A percentile compares a stretch with the other conserved stretches of the same genome.
Conservation (phyloP, 2,888 invertebrate species). For the Graphium colonna region DNA sequence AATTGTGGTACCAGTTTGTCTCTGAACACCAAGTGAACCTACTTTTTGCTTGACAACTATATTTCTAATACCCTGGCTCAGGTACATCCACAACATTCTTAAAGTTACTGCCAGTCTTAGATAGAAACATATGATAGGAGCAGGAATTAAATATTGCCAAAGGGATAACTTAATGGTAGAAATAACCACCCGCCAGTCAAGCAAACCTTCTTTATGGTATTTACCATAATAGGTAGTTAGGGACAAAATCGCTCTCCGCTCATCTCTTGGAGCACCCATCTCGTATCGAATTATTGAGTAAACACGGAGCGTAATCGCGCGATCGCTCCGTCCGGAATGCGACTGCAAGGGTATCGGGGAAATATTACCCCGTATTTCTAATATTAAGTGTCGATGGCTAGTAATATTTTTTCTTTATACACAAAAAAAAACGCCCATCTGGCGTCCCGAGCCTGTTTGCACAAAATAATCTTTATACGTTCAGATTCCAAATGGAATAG, state of each 20-base stretch:
- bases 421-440: conserved; percentile 25
- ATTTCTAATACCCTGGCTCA: no score
- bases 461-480: conserved; percentile 12
- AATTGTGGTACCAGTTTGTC: no score
- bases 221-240: no score
- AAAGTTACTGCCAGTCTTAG: no score
- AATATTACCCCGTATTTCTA: conserved; percentile 62
- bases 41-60: no score
- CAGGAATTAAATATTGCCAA: no score
- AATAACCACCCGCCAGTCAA: no score
- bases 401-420: conserved; percentile 35
- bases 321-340: conserved; percentile 67
- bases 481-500: conserved; percentile 18
- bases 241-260: conserved; percentile 34
- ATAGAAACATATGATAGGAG: no score
- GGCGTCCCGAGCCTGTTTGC: conserved; percentile 25
- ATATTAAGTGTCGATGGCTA: conserved; percentile 55
- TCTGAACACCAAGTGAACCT: no score
- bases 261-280: conserved; percentile 37
- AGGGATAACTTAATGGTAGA: no score
- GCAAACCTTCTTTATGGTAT: no score
- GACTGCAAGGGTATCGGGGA: conserved; percentile 62
- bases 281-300: conserved; percentile 79
- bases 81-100: no score
- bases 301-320: conserved; percentile 71